Evolutionary conservation across 2,113 vertebrate species (phyloP).

Genomic region (Chaetodon trifascialis): DNA sequence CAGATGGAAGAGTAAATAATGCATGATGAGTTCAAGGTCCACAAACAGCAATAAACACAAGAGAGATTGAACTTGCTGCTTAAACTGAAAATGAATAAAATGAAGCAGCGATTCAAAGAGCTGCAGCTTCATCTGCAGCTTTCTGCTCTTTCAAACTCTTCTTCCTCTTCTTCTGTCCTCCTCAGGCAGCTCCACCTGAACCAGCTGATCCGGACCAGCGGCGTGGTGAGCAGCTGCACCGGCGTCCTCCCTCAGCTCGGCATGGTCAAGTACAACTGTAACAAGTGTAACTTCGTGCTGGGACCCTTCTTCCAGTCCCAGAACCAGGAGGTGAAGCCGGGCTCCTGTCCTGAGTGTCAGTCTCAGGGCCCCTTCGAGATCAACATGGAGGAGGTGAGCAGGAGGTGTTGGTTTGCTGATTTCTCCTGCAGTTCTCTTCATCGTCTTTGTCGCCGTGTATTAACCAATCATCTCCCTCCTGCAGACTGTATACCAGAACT

Average conservation of each 20-base stretch:
- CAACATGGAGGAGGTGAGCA: slow-evolving; percentile 98
- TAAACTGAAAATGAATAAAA: neutral
- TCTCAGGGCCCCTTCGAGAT: slow-evolving; percentile 95
- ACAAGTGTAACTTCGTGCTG: slow-evolving; percentile 95
- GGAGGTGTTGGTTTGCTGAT: no score
- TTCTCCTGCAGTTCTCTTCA: no score
- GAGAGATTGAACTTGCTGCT: no score
- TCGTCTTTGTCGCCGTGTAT: neutral
- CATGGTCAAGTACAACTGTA: slow-evolving; percentile 98
- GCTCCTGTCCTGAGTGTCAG: slow-evolving; percentile 97
- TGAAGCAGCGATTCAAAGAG: no score
- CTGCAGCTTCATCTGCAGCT: no score
- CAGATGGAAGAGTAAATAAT: neutral
- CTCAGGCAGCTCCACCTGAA: slow-evolving; percentile 96
- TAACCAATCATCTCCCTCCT: neutral
- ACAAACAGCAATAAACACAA: neutral
- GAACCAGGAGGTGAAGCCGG: slow-evolving; percentile 98
- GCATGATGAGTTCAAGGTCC: neutral
- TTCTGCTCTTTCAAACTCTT: neutral
- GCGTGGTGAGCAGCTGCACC: slow-evolving; percentile 96
- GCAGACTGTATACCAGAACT: slow-evolving; percentile 98
- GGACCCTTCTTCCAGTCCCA: slow-evolving; percentile 98
- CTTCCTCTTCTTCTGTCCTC: neutral
- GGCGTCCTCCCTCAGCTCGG: slow-evolving; percentile 97
- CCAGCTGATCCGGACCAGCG: slow-evolving; percentile 97